phyloP scores from a whole-genome alignment of 2,888 invertebrate species.

The Pyralis farinalis region DNA sequence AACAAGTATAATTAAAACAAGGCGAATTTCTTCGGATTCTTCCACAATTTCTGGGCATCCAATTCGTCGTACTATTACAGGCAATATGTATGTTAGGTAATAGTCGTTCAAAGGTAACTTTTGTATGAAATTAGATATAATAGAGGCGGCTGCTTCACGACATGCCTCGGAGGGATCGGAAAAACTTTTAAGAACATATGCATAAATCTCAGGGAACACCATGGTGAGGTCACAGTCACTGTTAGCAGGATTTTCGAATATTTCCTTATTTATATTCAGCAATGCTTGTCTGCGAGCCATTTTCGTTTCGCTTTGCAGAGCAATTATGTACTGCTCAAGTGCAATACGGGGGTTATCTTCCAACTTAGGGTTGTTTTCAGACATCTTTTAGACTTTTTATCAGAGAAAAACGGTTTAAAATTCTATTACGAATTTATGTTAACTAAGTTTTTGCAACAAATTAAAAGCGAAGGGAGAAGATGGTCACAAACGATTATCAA shows the following conservation, averaged over 20 bases:
- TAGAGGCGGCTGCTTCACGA: conserved; percentile 78
- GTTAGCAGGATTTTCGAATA: conserved; percentile 59
- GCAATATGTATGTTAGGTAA: conserved; percentile 87
- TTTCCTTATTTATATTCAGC: conserved; percentile 72
- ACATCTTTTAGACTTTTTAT: too few relatives aligned
- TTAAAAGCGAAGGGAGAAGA: too few relatives aligned
- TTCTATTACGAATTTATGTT: too few relatives aligned
- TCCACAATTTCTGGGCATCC: conserved; percentile 87
- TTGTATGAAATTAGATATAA: conserved; percentile 79
- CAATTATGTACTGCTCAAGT: conserved; percentile 53
- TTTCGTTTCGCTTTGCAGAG: conserved; percentile 83
- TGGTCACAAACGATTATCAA: too few relatives aligned
- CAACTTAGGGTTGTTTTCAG: conserved; percentile 38
- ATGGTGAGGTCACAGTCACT: conserved; percentile 53
- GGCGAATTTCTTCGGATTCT: conserved; percentile 89
- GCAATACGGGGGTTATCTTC: conserved; percentile 52
- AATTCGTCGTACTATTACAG: conserved; percentile 88
- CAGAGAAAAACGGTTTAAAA: too few relatives aligned
- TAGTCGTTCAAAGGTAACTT: conserved; percentile 84
- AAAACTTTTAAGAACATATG: conserved; percentile 64
- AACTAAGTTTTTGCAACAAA: too few relatives aligned
- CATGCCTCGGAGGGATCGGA: conserved; percentile 83
- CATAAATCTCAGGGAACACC: conserved; percentile 59
- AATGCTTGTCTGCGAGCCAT: conserved; percentile 78
- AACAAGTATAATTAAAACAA: conserved; percentile 85